Evolutionary conservation across 2,113 vertebrate species (phyloP), one percentile per base, ranked within the genome.

Genomic region (Martes martes): DNA sequence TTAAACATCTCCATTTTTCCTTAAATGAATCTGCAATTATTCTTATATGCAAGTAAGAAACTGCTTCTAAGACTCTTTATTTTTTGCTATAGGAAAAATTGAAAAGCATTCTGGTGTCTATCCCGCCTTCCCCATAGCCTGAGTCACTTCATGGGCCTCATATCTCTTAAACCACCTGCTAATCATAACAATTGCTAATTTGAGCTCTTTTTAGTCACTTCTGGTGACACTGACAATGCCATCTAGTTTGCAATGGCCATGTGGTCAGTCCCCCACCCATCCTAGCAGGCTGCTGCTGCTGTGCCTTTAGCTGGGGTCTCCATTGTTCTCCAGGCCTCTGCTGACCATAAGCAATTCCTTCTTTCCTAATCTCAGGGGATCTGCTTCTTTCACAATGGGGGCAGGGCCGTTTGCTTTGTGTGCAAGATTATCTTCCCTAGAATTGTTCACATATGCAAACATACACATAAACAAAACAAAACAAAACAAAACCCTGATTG

Each of bases 321-420:
- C 98, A 99, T 99, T 99, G 99, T 99, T 99, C 99, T 98, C 96
- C 90, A 0, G 9, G 97, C 98, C 98, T 98, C 97, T 98, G 98
- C 98, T 99, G 99, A 99, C 99, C 99, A 98, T 90, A 98, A 98
- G 98, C 98, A 98, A 99, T 99, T 99, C 98, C 98, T 99, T 96
- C 98, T 98, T 63, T 47, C 95, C 96, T 98, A 95, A 97, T 98
- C 99, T 98, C 99, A 0, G 94, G 98, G 98, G 99, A 99, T 98
- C 95, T 97, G 98, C 98, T 98, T 98, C 97, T 98, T 98, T 98
- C 97, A 97, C 98, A 97, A 97, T 98, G 98, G 98, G 98, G 98
- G 99, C 97, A 98, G 99, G 99, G 98, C 98, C 59, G 50, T 91
- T 96, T 61, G 97, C 98, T 98, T 98, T 99, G 98, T 98, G 98